Percentiles rank a stretch among this genome's conserved stretches.
These are phyloP conservation scores for Eubasilissa regina DNA, from an alignment of 1,140 invertebrate species.

Conservation along the genomic window DNA sequence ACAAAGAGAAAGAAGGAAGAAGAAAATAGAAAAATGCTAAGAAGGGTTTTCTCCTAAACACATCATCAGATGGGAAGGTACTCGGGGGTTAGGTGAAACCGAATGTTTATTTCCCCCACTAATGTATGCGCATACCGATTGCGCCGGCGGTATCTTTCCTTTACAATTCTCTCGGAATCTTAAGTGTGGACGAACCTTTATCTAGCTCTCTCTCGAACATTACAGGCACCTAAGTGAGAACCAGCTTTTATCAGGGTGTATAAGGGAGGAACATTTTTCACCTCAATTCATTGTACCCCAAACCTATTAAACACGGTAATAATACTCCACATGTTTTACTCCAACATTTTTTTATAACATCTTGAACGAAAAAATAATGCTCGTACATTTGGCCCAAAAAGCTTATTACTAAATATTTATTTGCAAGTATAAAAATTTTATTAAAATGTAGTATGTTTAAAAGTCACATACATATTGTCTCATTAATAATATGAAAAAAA, in stretches of 20 bases:
- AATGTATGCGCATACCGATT: constrained; percentile 45
- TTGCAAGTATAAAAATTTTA: no score
- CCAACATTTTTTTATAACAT: no score
- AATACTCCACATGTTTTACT: neutral
- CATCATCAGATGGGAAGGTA: neutral
- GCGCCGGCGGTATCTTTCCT: neutral
- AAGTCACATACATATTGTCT: no score
- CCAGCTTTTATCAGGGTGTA: constrained; percentile 3
- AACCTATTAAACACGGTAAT: neutral
- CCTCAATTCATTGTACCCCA: constrained; percentile 1
- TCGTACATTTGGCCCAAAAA: no score
- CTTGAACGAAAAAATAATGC: no score
- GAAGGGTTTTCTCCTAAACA: constrained; percentile 17
- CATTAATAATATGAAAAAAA: no score
- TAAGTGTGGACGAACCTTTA: constrained; percentile 19
- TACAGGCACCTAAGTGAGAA: constrained; percentile 11
- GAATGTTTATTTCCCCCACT: constrained; percentile 31
- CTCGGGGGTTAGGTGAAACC: neutral
- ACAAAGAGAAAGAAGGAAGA: neutral
- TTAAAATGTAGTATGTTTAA: no score
- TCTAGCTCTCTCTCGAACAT: constrained; percentile 6
- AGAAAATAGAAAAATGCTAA: constrained; percentile 2
- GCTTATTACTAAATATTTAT: no score
- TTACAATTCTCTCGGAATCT: constrained; percentile 13
- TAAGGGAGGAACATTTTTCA: neutral